Conservation (phyloP, 2,113 vertebrate genomes). For the Sterrhoptilus dennistouni region DNA sequence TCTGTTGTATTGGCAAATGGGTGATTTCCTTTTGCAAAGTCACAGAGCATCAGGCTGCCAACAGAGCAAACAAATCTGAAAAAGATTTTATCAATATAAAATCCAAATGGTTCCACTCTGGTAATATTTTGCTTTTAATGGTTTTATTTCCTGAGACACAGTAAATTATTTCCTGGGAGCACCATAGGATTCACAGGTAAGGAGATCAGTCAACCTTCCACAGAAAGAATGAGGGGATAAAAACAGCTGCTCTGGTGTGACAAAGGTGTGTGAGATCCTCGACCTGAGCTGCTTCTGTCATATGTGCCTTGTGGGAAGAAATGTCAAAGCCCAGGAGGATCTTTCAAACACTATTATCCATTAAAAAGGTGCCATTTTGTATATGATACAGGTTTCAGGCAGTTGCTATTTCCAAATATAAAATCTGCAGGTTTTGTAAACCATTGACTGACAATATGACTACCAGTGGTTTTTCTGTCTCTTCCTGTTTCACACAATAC, state of each 20-base stretch:
- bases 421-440: not conserved
- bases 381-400: not conserved
- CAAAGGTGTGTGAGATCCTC: fast-evolving
- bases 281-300: not conserved
- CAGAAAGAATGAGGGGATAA: not conserved
- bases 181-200: not conserved
- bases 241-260: not conserved
- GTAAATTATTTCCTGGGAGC: not conserved
- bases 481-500: not conserved
- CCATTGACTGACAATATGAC: fast-evolving
- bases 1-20: not conserved
- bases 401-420: not conserved
- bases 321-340: not conserved
- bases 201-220: not conserved
- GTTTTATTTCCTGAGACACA: not conserved
- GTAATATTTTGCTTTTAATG: not conserved
- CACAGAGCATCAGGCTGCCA: not conserved
- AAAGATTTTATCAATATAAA: not conserved
- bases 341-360: not conserved
- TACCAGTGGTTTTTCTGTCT: not conserved
- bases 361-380: not conserved
- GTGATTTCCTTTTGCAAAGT: not conserved
- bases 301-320: not conserved
- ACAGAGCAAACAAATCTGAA: not conserved
- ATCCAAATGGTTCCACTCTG: not conserved